phyloP scores from a whole-genome alignment of 2,888 invertebrate genomes.

The Acanthosepion esculentum region DNA sequence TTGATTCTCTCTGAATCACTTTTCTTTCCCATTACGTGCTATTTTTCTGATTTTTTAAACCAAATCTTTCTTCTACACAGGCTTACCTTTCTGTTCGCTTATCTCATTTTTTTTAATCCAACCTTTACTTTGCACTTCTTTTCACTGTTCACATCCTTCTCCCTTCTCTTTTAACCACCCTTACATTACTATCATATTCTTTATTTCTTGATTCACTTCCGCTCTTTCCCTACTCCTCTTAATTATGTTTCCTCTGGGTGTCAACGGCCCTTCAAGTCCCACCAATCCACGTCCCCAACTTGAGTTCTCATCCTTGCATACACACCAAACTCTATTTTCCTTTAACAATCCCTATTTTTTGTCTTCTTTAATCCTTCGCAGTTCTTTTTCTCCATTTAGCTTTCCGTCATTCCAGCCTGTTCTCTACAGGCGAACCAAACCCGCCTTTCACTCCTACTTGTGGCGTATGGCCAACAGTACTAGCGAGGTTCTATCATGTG shows the following conservation, averaged over 20 bases:
- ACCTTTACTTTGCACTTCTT: neutral
- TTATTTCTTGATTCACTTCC: neutral
- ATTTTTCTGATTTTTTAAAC: no score
- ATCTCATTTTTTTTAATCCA: neutral
- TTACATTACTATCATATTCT: neutral
- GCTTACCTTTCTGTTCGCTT: neutral
- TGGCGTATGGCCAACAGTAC: neutral
- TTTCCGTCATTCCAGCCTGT: no score
- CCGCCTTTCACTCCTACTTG: neutral
- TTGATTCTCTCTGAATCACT: no score
- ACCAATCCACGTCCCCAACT: neutral
- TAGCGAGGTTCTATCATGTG: neutral
- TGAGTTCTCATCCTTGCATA: neutral
- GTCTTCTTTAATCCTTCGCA: no score
- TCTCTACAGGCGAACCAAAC: no score
- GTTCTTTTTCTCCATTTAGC: no score
- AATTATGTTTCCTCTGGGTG: neutral
- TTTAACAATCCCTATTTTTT: neutral
- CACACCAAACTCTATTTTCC: neutral
- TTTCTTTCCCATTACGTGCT: no score
- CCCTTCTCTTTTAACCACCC: neutral
- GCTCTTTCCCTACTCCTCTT: neutral
- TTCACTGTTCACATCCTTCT: neutral
- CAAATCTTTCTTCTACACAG: neutral
- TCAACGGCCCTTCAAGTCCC: neutral